These are phyloP conservation scores for Otolemur garnettii DNA, from an alignment of 2,113 vertebrate genomes.

Conservation along the genomic window DNA sequence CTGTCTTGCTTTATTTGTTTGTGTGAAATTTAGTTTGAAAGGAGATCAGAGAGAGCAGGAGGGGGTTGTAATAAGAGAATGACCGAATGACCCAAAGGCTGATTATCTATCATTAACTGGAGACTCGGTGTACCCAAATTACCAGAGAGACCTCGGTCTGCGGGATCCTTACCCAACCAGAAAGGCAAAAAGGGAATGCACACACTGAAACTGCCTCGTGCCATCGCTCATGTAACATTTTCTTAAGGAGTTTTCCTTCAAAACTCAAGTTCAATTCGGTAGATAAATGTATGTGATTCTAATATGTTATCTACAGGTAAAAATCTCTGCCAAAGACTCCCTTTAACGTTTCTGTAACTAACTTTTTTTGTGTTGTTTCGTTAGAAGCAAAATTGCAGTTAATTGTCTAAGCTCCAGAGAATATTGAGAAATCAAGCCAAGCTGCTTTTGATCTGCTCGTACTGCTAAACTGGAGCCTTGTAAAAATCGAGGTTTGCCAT, in stretches of 20 bases:
- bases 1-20: conserved; percentile 95
- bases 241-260: conserved; percentile 66
- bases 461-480: conserved; percentile 77
- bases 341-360: conserved; percentile 14
- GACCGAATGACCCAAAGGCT: conserved; percentile 95
- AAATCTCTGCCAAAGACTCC: not conserved
- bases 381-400: conserved; percentile 82
- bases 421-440: conserved; percentile 69
- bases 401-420: conserved; percentile 83
- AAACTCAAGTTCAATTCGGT: conserved; percentile 25
- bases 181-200: conserved; percentile 77
- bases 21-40: conserved; percentile 95
- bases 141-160: conserved; percentile 91
- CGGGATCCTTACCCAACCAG: conserved; percentile 88
- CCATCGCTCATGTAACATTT: conserved; percentile 71
- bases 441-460: conserved; percentile 84
- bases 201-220: conserved; percentile 13
- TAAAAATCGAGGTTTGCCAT: conserved; percentile 82
- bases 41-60: conserved; percentile 94
- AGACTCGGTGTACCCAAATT: conserved; percentile 94
- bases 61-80: conserved; percentile 94
- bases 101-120: conserved; percentile 98
- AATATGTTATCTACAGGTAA: conserved; percentile 15
- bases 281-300: not conserved
- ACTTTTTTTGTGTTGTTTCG: conserved; percentile 55